A percentile compares a stretch with the other conserved stretches of the same genome.
Evolutionary conservation across 1,140 invertebrate genomes (phyloP).

Genomic region (Medauroidea extradentata): DNA sequence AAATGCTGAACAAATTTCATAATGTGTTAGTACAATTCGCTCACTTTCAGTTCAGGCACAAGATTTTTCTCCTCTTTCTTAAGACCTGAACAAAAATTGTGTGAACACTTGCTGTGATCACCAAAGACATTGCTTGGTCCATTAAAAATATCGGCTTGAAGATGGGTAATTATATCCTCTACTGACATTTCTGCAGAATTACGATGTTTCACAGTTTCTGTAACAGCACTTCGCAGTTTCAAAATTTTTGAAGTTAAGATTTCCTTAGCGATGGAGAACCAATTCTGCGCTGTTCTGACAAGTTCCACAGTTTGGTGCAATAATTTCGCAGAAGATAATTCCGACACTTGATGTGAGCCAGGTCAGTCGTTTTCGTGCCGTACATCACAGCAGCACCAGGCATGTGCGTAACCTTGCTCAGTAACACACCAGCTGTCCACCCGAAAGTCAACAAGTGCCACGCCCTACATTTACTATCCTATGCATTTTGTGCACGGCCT

Average conservation of each 20-base stretch:
- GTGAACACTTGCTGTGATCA: constrained; percentile 31
- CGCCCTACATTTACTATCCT: too few relatives aligned
- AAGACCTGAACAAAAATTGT: constrained; percentile 24
- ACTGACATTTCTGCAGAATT: background rate
- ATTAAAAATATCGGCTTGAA: constrained; percentile 32
- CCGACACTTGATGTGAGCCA: too few relatives aligned
- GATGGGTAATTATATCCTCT: constrained; percentile 9
- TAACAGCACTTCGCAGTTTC: constrained; percentile 18
- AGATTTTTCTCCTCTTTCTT: constrained; percentile 23
- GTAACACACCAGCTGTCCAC: too few relatives aligned
- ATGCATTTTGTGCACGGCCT: too few relatives aligned
- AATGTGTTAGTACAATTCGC: constrained; percentile 7
- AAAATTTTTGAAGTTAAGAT: constrained; percentile 15
- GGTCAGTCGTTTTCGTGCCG: too few relatives aligned
- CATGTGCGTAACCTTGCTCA: too few relatives aligned
- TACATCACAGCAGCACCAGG: too few relatives aligned
- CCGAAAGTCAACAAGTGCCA: too few relatives aligned
- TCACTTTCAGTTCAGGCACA: constrained; percentile 14
- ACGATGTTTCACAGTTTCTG: constrained; percentile 14
- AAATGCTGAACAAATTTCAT: constrained; percentile 11
- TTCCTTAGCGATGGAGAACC: background rate
- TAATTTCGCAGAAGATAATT: constrained; percentile 36
- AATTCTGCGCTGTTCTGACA: constrained; percentile 6
- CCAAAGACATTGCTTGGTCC: constrained; percentile 37
- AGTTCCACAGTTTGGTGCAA: constrained; percentile 20